Percentiles rank a stretch among this genome's conserved stretches.
phyloP scores from a whole-genome alignment of 2,113 vertebrate species.

The Hypanus sabinus region DNA sequence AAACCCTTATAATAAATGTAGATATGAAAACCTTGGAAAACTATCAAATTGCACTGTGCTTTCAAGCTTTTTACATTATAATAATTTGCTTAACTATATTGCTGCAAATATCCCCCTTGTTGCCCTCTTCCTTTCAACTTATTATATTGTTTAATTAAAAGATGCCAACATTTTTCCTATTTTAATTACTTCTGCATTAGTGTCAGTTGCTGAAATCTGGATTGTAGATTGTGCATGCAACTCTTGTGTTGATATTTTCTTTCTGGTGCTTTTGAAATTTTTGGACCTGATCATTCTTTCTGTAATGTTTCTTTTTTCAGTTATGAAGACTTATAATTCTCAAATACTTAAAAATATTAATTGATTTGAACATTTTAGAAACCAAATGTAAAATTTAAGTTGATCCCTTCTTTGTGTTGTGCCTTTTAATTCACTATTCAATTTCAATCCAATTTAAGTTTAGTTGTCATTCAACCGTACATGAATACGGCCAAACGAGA shows the following conservation, averaged over 20 bases:
- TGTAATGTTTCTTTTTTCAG: background rate
- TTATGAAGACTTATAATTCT: background rate
- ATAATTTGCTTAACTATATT: background rate
- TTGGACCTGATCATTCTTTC: background rate
- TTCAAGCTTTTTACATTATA: background rate
- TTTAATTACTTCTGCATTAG: constrained; percentile 6
- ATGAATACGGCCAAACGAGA: too few relatives aligned
- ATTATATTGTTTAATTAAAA: constrained; percentile 10
- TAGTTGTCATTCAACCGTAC: too few relatives aligned
- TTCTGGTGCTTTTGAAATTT: background rate
- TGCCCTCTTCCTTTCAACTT: background rate
- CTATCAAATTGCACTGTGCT: background rate
- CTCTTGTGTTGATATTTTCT: background rate
- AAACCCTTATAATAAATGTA: background rate
- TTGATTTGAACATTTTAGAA: background rate
- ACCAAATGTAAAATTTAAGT: background rate
- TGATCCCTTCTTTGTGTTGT: background rate
- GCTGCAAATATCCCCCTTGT: background rate
- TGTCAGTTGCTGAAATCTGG: background rate
- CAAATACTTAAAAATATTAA: background rate
- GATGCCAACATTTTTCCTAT: background rate
- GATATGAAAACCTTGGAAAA: background rate
- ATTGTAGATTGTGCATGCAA: background rate
- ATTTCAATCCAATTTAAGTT: too few relatives aligned
- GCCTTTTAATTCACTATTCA: background rate